phyloP scores from a whole-genome alignment of 2,113 vertebrate species.

The Callionymus lyra region DNA sequence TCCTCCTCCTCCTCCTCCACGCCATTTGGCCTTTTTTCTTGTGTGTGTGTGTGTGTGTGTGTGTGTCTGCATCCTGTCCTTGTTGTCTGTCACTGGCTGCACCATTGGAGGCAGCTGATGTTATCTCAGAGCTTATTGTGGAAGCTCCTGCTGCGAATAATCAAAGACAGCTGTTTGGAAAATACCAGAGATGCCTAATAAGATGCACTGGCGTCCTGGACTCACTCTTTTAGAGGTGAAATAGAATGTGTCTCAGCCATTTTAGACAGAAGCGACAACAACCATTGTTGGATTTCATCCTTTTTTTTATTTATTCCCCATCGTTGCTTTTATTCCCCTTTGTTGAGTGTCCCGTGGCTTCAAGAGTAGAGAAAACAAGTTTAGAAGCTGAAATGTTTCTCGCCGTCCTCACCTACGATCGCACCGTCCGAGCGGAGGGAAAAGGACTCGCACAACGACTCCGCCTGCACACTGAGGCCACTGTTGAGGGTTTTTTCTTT shows the following conservation, averaged over 20 bases:
- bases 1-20: conserved; percentile 52
- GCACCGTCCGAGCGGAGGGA: conserved; percentile 26
- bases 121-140: conserved; percentile 60
- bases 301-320: too few species aligned
- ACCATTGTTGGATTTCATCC: too few species aligned
- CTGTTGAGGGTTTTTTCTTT: conserved; percentile 53
- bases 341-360: too few species aligned
- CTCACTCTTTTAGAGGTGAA: conserved; percentile 48
- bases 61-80: conserved; percentile 55
- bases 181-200: conserved; percentile 65
- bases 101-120: conserved; percentile 62
- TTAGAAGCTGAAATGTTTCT: too few species aligned
- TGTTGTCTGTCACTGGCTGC: conserved; percentile 47
- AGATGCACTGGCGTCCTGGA: conserved; percentile 48
- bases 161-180: conserved; percentile 68
- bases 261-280: too few species aligned
- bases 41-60: conserved; percentile 26
- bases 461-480: conserved; percentile 37
- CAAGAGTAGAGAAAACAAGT: too few species aligned
- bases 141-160: conserved; percentile 62
- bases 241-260: conserved; percentile 7
- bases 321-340: not conserved
- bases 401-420: too few species aligned
- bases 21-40: conserved; percentile 23
- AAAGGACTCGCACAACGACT: conserved; percentile 58